Evolutionary conservation across 1,140 invertebrate species (phyloP).

Genomic region (Druon quercuslanigerum): DNA sequence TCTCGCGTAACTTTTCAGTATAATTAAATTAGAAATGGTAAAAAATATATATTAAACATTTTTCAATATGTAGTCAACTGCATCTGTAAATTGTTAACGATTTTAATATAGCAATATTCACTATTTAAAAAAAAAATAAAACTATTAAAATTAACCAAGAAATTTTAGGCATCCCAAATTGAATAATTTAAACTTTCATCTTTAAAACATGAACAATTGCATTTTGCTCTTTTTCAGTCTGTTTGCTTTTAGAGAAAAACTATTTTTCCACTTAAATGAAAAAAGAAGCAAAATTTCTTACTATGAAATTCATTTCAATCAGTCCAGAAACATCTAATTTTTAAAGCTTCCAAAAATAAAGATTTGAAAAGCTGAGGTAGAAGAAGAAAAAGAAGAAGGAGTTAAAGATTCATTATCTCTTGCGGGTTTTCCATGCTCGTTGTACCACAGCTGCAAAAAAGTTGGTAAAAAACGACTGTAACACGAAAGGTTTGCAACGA

Average conservation of each 20-base stretch:
- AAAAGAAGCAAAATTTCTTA: background rate
- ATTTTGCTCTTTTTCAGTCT: background rate
- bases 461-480: constrained; percentile 32
- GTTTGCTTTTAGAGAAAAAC: background rate
- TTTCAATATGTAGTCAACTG: too few species aligned
- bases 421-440: background rate
- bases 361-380: background rate
- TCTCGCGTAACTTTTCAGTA: too few species aligned
- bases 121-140: too few species aligned
- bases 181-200: too few species aligned
- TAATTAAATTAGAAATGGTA: too few species aligned
- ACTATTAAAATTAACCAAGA: too few species aligned
- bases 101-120: too few species aligned
- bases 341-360: background rate
- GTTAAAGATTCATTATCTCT: constrained; percentile 21
- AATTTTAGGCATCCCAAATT: too few species aligned
- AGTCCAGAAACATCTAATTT: background rate
- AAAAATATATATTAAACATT: too few species aligned
- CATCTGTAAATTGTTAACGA: too few species aligned
- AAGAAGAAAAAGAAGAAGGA: background rate
- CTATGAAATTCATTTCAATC: background rate
- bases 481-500: constrained; percentile 22
- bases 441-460: constrained; percentile 7
- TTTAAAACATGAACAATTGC: background rate
- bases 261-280: background rate